phyloP scores from a whole-genome alignment of 2,797 vertebrate genomes.

The Pseudochirops corinnae region DNA sequence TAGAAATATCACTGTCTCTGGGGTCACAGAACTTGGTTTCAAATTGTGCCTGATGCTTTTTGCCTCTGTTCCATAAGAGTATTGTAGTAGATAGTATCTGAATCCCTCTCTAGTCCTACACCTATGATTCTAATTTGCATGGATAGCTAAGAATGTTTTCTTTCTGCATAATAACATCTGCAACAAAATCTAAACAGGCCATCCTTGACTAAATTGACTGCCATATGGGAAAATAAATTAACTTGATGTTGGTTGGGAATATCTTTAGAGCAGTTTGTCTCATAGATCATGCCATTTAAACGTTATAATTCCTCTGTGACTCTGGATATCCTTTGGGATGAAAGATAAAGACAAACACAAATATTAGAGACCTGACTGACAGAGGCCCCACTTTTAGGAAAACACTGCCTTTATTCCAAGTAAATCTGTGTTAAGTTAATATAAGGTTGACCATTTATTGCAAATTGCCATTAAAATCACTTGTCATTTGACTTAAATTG shows the following conservation, averaged over 20 bases:
- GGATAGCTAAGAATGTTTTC: not conserved
- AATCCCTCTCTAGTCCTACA: not conserved
- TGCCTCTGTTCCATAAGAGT: not conserved
- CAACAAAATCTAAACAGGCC: not conserved
- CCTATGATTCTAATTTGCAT: not conserved
- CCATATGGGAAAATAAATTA: conserved; percentile 34
- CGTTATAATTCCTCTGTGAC: conserved; percentile 11
- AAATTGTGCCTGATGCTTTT: not conserved
- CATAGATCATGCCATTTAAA: not conserved
- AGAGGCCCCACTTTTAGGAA: not conserved
- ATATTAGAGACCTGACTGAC: conserved; percentile 1
- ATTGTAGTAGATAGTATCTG: not conserved
- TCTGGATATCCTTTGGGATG: conserved; percentile 30
- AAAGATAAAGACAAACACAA: not conserved
- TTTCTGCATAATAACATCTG: conserved; percentile 5
- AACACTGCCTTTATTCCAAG: not conserved
- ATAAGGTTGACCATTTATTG: conserved; percentile 21
- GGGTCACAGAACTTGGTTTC: not conserved
- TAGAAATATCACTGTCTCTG: not conserved
- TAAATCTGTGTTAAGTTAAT: conserved; percentile 3
- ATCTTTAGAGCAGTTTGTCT: not conserved
- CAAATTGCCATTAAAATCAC: conserved; percentile 33
- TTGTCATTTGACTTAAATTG: conserved; percentile 25
- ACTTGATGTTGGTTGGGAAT: not conserved
- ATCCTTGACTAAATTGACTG: conserved; percentile 11